Conservation (phyloP, 2,113 vertebrate genomes). For the Poeciliopsis prolifica region DNA sequence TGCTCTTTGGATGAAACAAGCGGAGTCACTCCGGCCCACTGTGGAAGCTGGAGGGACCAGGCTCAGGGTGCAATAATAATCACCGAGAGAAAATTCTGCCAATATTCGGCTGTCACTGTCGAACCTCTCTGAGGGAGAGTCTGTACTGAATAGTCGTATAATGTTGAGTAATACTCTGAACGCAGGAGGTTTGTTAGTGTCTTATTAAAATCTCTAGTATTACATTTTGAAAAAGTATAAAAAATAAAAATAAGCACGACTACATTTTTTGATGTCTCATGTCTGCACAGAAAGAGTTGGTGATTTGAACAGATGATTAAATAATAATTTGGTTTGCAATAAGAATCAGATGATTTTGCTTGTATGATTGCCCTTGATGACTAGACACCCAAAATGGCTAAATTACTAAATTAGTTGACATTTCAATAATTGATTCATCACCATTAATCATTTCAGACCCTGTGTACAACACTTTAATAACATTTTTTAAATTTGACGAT, state of each 20-base stretch:
- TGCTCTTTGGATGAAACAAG: conserved; percentile 29
- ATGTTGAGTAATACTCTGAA: neutral
- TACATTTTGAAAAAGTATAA: too few species aligned
- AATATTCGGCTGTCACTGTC: neutral
- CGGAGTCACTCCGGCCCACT: conserved; percentile 51
- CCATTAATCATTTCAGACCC: too few species aligned
- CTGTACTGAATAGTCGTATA: neutral
- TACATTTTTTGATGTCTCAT: neutral
- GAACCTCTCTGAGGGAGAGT: neutral
- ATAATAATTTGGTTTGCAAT: too few species aligned
- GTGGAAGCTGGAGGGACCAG: neutral
- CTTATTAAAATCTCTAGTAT: neutral
- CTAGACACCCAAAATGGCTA: too few species aligned
- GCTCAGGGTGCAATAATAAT: conserved; percentile 1
- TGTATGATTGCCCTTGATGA: too few species aligned
- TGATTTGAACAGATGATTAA: too few species aligned
- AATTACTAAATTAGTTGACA: too few species aligned
- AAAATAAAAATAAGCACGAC: too few species aligned
- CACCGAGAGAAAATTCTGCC: neutral
- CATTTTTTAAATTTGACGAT: too few species aligned
- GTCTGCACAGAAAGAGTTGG: neutral
- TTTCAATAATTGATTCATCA: too few species aligned
- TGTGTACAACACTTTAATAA: too few species aligned
- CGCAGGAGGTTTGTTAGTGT: neutral
- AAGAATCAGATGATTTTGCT: too few species aligned